These are phyloP conservation scores for Petrocephalus zakoni DNA, from an alignment of 2,113 vertebrate species.

Conservation along the genomic window DNA sequence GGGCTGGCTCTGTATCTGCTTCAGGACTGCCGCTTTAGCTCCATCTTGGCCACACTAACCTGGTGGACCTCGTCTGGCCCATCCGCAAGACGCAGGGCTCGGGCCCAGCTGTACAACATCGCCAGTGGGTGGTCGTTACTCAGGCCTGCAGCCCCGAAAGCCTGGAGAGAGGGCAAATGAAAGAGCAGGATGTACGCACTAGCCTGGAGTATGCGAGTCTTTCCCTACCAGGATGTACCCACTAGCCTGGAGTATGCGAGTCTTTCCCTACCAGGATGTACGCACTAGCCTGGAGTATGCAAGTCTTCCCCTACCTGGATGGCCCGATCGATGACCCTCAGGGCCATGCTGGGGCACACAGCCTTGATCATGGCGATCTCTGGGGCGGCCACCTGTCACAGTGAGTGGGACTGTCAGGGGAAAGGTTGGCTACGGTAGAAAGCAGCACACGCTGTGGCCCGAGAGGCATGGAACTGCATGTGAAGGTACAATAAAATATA, in stretches of 20 bases:
- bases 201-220: too few relatives aligned
- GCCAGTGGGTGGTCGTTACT: constrained; percentile 46
- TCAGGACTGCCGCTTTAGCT: constrained; percentile 34
- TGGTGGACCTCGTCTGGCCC: constrained; percentile 38
- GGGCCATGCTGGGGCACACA: constrained; percentile 39
- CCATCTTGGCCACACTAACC: constrained; percentile 40
- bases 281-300: neutral
- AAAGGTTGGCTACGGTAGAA: neutral
- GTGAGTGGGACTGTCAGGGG: neutral
- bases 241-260: too few relatives aligned
- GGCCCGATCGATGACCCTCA: constrained; percentile 41
- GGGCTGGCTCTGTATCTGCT: neutral
- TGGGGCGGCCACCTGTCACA: constrained; percentile 50
- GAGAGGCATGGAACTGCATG: neutral
- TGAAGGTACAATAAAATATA: neutral
- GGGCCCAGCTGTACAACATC: constrained; percentile 39
- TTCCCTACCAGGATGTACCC: too few relatives aligned
- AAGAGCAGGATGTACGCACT: too few relatives aligned
- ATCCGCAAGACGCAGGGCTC: constrained; percentile 44
- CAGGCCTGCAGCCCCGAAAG: constrained; percentile 51
- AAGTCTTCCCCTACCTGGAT: constrained; percentile 43
- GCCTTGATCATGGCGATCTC: constrained; percentile 54
- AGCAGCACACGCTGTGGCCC: neutral
- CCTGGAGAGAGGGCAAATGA: too few relatives aligned
- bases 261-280: too few relatives aligned